phyloP scores from a whole-genome alignment of 2,797 vertebrate genomes.

The Anguilla marmorata region DNA sequence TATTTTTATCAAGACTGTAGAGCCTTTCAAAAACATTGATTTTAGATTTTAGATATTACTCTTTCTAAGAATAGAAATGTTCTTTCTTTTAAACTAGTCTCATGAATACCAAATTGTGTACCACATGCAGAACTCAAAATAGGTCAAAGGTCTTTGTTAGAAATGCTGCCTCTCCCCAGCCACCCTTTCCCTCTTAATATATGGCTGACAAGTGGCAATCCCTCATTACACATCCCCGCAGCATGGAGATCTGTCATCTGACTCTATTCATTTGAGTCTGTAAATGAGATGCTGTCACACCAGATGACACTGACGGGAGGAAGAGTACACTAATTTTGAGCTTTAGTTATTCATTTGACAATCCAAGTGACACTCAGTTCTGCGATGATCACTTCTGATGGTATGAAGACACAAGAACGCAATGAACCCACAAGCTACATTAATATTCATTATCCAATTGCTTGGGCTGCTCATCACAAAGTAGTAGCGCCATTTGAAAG shows the following conservation, averaged over 20 bases:
- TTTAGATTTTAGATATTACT: background rate
- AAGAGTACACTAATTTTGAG: slow-evolving; percentile 18
- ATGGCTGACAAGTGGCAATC: background rate
- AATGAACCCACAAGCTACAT: background rate
- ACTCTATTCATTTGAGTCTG: slow-evolving; percentile 29
- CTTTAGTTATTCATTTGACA: slow-evolving; percentile 35
- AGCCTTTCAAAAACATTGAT: background rate
- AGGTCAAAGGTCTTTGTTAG: background rate
- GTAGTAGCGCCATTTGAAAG: background rate
- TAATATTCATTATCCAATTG: slow-evolving; percentile 24
- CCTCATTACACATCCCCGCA: slow-evolving; percentile 23
- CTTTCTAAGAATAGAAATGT: background rate
- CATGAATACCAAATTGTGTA: background rate
- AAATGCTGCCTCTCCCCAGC: background rate
- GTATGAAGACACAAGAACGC: slow-evolving; percentile 2
- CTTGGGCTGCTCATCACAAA: slow-evolving; percentile 1
- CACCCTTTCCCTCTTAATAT: background rate
- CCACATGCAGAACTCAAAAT: background rate
- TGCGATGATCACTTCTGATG: slow-evolving; percentile 14
- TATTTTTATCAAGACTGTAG: background rate
- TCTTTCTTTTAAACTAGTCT: background rate
- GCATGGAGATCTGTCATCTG: slow-evolving; percentile 28
- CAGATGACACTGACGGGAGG: slow-evolving; percentile 23
- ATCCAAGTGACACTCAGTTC: slow-evolving; percentile 15
- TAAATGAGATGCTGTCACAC: slow-evolving; percentile 29